Conservation (phyloP, 2,113 vertebrate species). For the Ibidorhyncha struthersii region DNA sequence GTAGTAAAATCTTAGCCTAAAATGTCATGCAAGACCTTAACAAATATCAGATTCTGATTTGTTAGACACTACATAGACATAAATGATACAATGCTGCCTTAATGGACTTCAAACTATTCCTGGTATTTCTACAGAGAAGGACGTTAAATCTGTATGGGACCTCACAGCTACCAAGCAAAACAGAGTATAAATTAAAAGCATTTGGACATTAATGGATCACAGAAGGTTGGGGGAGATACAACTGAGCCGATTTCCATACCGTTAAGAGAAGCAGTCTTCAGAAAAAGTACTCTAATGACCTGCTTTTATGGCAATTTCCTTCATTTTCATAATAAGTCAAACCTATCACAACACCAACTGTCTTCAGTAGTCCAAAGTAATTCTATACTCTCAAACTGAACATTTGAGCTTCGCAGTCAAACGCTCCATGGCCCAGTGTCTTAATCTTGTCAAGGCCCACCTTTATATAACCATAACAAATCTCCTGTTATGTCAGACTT, state of each 20-base stretch:
- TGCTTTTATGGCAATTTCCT: not conserved
- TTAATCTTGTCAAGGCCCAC: constrained; percentile 9
- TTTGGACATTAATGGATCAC: not conserved
- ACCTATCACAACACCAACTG: not conserved
- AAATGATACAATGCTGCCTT: not conserved
- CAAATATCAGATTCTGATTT: not conserved
- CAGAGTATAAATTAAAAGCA: not conserved
- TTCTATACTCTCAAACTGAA: not conserved
- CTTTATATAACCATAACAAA: constrained; percentile 55
- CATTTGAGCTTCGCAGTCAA: not conserved
- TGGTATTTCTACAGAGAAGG: not conserved
- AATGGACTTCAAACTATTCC: not conserved
- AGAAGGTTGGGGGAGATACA: not conserved
- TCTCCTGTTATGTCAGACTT: constrained; percentile 37
- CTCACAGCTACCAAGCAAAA: not conserved
- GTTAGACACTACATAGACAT: not conserved
- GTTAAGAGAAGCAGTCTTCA: not conserved
- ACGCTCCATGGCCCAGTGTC: not conserved
- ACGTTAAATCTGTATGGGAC: not conserved
- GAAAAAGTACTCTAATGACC: not conserved
- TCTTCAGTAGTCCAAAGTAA: not conserved
- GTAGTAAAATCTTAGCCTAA: not conserved
- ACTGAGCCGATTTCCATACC: not conserved
- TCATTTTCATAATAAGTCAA: not conserved
- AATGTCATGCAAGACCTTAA: not conserved